Conservation (phyloP, 2,888 invertebrate species). For the Magallana nippona region DNA sequence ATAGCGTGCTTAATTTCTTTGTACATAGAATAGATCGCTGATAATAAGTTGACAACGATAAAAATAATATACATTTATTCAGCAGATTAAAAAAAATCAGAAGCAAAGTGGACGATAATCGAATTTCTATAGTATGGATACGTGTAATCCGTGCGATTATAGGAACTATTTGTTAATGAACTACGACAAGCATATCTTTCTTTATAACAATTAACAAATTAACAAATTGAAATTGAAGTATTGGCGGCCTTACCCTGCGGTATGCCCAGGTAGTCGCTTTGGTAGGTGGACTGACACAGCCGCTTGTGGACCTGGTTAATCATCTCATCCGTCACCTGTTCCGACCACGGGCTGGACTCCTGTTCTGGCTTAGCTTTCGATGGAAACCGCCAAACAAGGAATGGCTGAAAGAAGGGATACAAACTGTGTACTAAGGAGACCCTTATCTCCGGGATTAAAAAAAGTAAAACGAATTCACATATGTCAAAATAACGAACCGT, state of each 20-base stretch:
- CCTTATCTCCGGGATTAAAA: conserved; percentile 1
- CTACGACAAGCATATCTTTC: too few species aligned
- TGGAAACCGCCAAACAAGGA: conserved; percentile 75
- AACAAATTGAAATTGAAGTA: too few species aligned
- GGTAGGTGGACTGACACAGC: conserved; percentile 73
- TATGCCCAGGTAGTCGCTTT: conserved; percentile 74
- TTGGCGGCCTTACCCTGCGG: conserved; percentile 71
- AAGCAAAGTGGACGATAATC: too few species aligned
- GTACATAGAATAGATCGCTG: too few species aligned
- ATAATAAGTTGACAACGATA: too few species aligned
- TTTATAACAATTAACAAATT: too few species aligned
- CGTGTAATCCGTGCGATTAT: too few species aligned
- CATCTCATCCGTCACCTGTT: conserved; percentile 72
- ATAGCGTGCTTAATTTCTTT: too few species aligned
- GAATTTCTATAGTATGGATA: too few species aligned
- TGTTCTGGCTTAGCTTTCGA: conserved; percentile 56
- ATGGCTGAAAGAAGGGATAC: conserved; percentile 62
- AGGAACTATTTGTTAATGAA: too few species aligned
- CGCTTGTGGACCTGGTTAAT: conserved; percentile 73
- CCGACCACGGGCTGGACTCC: conserved; percentile 60
- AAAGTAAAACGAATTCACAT: background rate
- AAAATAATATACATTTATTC: too few species aligned
- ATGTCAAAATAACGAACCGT: background rate
- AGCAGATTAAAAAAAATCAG: too few species aligned
- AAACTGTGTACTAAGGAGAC: background rate